phyloP scores from a whole-genome alignment of 2,113 vertebrate species.

The Dasyurus viverrinus region DNA sequence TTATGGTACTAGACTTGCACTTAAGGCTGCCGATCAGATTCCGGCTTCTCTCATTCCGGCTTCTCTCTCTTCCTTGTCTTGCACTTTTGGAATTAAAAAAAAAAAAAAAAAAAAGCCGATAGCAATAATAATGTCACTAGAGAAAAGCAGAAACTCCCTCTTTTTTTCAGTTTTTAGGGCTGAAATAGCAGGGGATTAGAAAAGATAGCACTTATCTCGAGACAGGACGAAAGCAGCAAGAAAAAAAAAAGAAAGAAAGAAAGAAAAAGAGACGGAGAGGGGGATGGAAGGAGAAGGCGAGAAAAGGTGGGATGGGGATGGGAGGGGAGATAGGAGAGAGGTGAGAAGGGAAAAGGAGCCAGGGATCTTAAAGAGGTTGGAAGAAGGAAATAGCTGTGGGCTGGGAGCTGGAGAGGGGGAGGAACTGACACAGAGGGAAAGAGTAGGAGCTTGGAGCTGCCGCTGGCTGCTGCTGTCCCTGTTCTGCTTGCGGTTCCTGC shows the following conservation, averaged over 20 bases:
- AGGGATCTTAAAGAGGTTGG: slow-evolving; percentile 38
- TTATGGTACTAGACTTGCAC: not conserved
- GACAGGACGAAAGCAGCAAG: slow-evolving; percentile 4
- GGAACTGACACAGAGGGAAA: not conserved
- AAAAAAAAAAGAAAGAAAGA: not conserved
- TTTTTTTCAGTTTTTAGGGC: slow-evolving; percentile 9
- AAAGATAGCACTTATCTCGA: slow-evolving; percentile 33
- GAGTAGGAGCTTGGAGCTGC: not conserved
- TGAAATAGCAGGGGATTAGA: not conserved
- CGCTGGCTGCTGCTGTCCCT: not conserved
- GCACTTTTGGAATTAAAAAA: slow-evolving; percentile 17
- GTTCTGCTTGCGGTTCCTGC: slow-evolving; percentile 10
- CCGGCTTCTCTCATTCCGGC: slow-evolving; percentile 13
- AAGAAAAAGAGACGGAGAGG: not conserved
- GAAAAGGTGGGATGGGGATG: not conserved
- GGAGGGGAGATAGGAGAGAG: not conserved
- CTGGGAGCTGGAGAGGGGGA: not conserved
- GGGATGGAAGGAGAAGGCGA: not conserved
- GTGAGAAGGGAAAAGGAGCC: not conserved
- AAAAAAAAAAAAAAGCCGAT: too few species aligned
- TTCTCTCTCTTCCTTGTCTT: not conserved
- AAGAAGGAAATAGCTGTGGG: not conserved
- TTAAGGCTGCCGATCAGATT: slow-evolving; percentile 21
- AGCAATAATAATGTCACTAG: not conserved
- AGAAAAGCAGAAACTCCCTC: not conserved